Base-by-base conservation (phyloP, 30 jellyfish, hydroid and myxozoan genomes). In the Nemopilema nomurai region DNA sequence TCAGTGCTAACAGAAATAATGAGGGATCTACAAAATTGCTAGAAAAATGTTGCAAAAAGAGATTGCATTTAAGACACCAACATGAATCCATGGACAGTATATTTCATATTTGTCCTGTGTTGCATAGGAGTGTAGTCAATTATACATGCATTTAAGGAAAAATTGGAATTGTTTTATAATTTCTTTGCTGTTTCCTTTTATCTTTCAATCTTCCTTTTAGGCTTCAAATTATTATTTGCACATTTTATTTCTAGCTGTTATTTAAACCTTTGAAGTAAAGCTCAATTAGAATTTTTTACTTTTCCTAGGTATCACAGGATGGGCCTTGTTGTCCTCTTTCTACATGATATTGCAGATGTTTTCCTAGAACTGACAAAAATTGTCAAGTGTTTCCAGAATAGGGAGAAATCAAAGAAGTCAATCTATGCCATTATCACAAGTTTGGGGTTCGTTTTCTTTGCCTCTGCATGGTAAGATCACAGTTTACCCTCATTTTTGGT, bases 271-370 rank as follows among this genome's bases (percentile, higher is more conserved):
- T n/a, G n/a, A n/a, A n/a, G n/a, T n/a, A 41, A 0, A 33, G n/a
- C 70, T 19, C 25, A 4, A 28, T 1, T 7, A 24, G 62, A 13
- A 18, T 18, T 71, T 50, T 6, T 21, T 71, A 21, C 30, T 18
- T 31, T 21, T 8, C 49, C 24, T 66, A 92, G 98, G 77, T 92
- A 87, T 76, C 98, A 92, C 72, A 64, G 81, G 22, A 86, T 92
- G 21, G 98, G 98, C 29, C 82, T 92, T 52, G 89, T 92, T 29
- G 96, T 92, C 20, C 83, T 92, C 19, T 87, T 87, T 69, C 91
- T 92, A 28, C 98, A 92, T 81, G 98, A 92, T 31, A 74, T 77
- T 53, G 96, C 98, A 18, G 98, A 92, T 76, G 91, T 92, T 21
- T 81, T 81, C 33, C 51, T 92, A 77, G 98, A 92, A 79, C 53